Conservation (phyloP, 2,797 vertebrate genomes). For the Darevskia nairensis region DNA sequence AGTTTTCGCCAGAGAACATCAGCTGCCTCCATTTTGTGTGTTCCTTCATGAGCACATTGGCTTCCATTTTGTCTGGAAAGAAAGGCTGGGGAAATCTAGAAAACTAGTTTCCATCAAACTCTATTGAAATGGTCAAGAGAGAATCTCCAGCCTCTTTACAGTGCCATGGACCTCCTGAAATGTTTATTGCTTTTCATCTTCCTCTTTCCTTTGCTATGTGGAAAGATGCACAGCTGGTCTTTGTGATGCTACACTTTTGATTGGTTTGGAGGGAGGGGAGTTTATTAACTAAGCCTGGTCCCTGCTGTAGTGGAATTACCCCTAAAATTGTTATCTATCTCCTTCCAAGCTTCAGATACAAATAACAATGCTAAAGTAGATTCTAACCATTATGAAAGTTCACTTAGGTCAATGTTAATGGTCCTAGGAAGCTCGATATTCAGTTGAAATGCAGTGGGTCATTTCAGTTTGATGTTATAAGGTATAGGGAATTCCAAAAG, state of each 20-base stretch:
- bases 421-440: neutral
- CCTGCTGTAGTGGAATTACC: neutral
- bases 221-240: neutral
- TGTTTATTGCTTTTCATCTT: neutral
- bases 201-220: neutral
- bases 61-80: no score
- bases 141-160: no score
- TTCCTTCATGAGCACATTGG: no score
- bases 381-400: neutral
- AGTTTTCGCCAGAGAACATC: no score
- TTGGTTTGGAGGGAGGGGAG: neutral
- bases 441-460: slow-evolving; percentile 18
- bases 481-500: neutral
- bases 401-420: slow-evolving; percentile 17
- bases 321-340: neutral
- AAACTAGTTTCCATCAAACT: no score
- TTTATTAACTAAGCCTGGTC: neutral
- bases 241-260: neutral
- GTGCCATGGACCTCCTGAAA: no score
- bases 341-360: neutral
- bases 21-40: no score
- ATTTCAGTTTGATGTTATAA: slow-evolving; percentile 35
- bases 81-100: no score
- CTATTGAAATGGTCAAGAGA: no score
- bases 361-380: neutral